Evolutionary conservation across 1,140 invertebrate genomes (phyloP).

Genomic region (Pseudachorutes palmiensis): DNA sequence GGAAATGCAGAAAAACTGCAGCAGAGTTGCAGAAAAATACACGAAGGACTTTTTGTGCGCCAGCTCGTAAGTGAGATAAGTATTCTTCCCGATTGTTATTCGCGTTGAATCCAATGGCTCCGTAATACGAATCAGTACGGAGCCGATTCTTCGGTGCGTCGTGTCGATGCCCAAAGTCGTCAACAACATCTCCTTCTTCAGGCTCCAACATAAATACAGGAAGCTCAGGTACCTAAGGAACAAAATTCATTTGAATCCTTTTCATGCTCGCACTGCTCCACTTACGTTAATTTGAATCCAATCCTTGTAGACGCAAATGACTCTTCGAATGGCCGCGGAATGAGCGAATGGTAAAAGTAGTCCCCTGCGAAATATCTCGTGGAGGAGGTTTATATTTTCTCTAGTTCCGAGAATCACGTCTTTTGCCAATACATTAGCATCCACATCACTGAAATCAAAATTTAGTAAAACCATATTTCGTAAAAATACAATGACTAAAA

Average conservation of each 20-base stretch:
- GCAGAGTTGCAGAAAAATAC: conserved; percentile 91
- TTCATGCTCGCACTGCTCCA: neutral
- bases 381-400: conserved; percentile 89
- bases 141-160: conserved; percentile 62
- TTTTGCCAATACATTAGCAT: conserved; percentile 48
- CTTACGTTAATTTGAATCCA: conserved; percentile 84
- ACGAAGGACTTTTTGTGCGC: conserved; percentile 65
- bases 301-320: conserved; percentile 90
- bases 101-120: conserved; percentile 32
- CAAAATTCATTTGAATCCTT: neutral
- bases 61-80: conserved; percentile 28
- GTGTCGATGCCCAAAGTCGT: neutral
- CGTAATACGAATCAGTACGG: conserved; percentile 48
- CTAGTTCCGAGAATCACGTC: conserved; percentile 79
- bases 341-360: conserved; percentile 83
- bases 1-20: conserved; percentile 74
- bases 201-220: conserved; percentile 82
- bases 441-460: conserved; percentile 41
- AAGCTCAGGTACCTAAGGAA: conserved; percentile 53
- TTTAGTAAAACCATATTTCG: conserved; percentile 12
- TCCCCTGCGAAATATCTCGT: conserved; percentile 88
- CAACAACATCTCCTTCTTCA: conserved; percentile 42
- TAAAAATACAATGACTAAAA: conserved; percentile 11
- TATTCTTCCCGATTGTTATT: conserved; percentile 37
- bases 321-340: conserved; percentile 73